Evolutionary conservation across 2,888 invertebrate genomes (phyloP).

Genomic region (Drosophila mimica): DNA sequence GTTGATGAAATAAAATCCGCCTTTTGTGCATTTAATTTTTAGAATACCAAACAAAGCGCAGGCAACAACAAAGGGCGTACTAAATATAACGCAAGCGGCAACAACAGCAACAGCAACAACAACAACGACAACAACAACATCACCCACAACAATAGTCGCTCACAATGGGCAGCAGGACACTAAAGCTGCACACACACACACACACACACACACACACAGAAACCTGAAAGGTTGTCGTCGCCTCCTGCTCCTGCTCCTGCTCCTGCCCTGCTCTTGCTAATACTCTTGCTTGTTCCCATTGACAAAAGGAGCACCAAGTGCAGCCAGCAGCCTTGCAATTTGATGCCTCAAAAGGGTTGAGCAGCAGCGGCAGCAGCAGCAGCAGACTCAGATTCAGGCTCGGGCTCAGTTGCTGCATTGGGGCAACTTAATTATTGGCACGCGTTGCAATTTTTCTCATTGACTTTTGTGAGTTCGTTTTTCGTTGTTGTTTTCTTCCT

Average conservation of each 20-base stretch:
- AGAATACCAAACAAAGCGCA: slow-evolving; percentile 77
- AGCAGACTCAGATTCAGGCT: slow-evolving; percentile 1
- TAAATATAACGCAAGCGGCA: slow-evolving; percentile 69
- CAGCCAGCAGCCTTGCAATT: slow-evolving; percentile 75
- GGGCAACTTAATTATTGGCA: slow-evolving; percentile 83
- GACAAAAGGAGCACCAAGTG: slow-evolving; percentile 80
- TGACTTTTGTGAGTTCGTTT: slow-evolving; percentile 52
- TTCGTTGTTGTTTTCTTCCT: background rate
- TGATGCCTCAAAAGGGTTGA: slow-evolving; percentile 72
- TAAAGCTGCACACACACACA: slow-evolving; percentile 50
- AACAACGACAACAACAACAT: slow-evolving; percentile 66
- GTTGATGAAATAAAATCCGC: slow-evolving; percentile 81
- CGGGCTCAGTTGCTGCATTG: slow-evolving; percentile 25
- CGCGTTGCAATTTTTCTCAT: slow-evolving; percentile 80
- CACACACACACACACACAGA: slow-evolving; percentile 22
- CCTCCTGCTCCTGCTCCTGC: background rate
- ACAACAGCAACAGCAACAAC: slow-evolving; percentile 47
- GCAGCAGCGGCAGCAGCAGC: slow-evolving; percentile 14
- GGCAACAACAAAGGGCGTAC: slow-evolving; percentile 78
- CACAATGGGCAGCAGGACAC: slow-evolving; percentile 74
- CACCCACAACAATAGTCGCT: slow-evolving; percentile 73
- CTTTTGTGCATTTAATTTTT: slow-evolving; percentile 82
- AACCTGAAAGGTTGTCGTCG: slow-evolving; percentile 64
- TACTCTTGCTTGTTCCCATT: slow-evolving; percentile 1
- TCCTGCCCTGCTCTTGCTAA: background rate